These are phyloP conservation scores for Ceratina australensis DNA, from an alignment of 1,140 invertebrate genomes.

Conservation along the genomic window DNA sequence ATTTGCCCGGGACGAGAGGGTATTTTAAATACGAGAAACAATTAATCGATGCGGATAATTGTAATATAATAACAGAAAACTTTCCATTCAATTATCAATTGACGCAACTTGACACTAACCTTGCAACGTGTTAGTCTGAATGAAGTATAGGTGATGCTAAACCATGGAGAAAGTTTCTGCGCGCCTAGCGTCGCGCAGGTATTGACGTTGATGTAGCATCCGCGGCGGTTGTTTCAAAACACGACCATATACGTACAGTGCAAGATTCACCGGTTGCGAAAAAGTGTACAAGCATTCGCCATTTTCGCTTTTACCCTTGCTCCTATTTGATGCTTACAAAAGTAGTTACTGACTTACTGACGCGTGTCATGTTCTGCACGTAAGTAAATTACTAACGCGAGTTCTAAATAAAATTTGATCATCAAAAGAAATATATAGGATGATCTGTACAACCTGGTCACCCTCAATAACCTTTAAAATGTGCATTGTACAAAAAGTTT, in stretches of 20 bases:
- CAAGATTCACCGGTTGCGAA: background rate
- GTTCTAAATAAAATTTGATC: no score
- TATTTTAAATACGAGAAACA: background rate
- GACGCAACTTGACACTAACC: slow-evolving; percentile 9
- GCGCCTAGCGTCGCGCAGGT: slow-evolving; percentile 57
- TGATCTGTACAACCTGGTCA: no score
- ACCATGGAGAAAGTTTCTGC: slow-evolving; percentile 54
- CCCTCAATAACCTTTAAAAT: no score
- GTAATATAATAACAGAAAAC: no score
- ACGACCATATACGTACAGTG: slow-evolving; percentile 22
- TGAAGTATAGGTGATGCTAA: slow-evolving; percentile 35
- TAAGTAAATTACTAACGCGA: no score
- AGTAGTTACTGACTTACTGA: background rate
- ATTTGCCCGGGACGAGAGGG: rapidly evolving
- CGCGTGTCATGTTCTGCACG: no score
- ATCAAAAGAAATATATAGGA: no score
- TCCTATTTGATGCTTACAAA: background rate
- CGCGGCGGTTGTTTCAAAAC: slow-evolving; percentile 55
- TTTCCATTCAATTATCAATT: slow-evolving; percentile 12
- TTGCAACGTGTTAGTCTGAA: slow-evolving; percentile 48
- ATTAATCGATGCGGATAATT: background rate
- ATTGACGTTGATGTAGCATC: slow-evolving; percentile 49
- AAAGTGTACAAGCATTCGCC: slow-evolving; percentile 1
- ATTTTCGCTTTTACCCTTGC: background rate
- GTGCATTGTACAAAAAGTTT: no score